Evolutionary conservation across 2,888 invertebrate species (phyloP), one percentile per base, ranked within the genome.

Genomic region (Drosophila cognata): DNA sequence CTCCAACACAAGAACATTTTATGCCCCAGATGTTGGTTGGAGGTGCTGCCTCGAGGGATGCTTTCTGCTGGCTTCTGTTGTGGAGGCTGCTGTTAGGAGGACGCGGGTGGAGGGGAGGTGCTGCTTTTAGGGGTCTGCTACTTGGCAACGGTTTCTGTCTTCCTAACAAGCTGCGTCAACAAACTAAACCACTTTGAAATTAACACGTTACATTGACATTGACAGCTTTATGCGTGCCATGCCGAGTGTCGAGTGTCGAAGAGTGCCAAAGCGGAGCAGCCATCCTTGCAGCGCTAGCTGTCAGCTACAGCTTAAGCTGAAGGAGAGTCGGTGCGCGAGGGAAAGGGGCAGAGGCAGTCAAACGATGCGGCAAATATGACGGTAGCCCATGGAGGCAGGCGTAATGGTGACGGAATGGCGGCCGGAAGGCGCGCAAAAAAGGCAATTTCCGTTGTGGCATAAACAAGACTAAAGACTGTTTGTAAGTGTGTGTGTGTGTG

Each of bases 161-260:
- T 71, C 52, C 67, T 85, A 84, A 88, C 88, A 85, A 83, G 88
- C 85, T 75, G 88, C 85, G 88, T 86, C 85, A 86, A 86, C 88
- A 88, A 88, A 86, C 88, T 88, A 86, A 86, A 84, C 85, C 89
- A 89, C 88, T 89, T 89, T 87, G 90, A 88, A 88, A 90, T 88
- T 88, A 88, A 88, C 89, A 88, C 90, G 83, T 88, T 88, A 88
- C 88, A 90, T 88, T 88, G 90, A 90, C 90, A 90, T 89, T 90
- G 90, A 88, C 87, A 90, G 90, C 89, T 79, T 90, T 89, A 89
- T 90, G 85, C 84, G 90, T 86, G 87, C 74, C 81, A 89, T 85
- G 85, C 89, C 89, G 85, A 89, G 88, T 84, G 89, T 79, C 83
- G 79, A 79, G 77, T 77, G 77, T 73, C 53, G 50, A 57, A 36